Evolutionary conservation across 2,113 vertebrate species (phyloP), one percentile per base, ranked within the genome.

Genomic region (Phaethon lepturus): DNA sequence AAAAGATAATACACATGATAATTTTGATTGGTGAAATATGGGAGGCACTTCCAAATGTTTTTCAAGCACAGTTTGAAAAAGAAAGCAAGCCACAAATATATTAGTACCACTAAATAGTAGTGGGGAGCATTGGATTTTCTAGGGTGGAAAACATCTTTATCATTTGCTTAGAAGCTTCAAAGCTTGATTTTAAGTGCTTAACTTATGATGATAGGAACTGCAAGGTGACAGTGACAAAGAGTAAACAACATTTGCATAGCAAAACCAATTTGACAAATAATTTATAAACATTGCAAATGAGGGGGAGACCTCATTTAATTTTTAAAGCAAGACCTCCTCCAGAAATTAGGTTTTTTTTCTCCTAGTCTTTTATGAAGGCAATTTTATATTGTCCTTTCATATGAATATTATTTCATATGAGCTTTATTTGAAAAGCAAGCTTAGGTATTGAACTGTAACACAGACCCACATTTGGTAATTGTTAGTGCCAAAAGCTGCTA

Each of bases 241-340:
- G 87, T 95, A 97, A 98, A 95, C 86, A 96, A 60, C 25, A 97
- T 98, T 95, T 98, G 42, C 97, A 88, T 94, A 97, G 56, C 62
- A 93, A 97, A 96, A 92, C 38, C 47, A 93, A 60, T 94, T 90
- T 95, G 52, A 95, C 86, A 88, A 89, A 76, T 90, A 64, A 81
- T 96, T 95, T 83, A 96, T 96, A 96, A 96, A 96, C 97, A 80
- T 25, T 98, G 67, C 56, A 80, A 90, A 96, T 94, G n/a, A 97
- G 59, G 80, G 12, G 40, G 67, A 87, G 95, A 86, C 8, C 52
- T 85, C 35, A 55, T 66, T 86, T 82, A 13, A 55, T 75, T 86
- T 96, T 86, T 81, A 89, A 78, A 79, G 20, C 33, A 90, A 77
- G 29, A 71, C 35, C 35, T 75, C 10, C 23, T 81, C n/a, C 56